Base-by-base conservation (phyloP, 2,797 vertebrate species). In the Muscicapa comitata region DNA sequence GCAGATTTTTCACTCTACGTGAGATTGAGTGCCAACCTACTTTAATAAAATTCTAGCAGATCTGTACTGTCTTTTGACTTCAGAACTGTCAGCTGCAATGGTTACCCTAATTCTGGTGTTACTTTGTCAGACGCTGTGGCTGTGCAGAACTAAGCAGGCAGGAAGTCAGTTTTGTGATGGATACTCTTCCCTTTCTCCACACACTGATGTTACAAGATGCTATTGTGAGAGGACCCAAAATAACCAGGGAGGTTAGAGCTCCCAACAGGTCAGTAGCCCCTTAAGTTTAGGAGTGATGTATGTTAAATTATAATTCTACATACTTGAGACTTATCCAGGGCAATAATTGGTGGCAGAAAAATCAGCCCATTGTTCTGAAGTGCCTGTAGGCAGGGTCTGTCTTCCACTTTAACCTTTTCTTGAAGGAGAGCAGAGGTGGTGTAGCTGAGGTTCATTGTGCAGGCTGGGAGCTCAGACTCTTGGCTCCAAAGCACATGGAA, bases 261-360 rank as follows among this genome's bases (percentile, higher is more conserved):
- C 24, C 61, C 66, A 23, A 4, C 66, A 88, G 87, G 93, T 94
- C 87, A 90, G 91, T 71, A 90, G 62, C 82, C 47, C 68, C 80
- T 35, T 66, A 77, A 93, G 77, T 71, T 84, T 45, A 75, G 82
- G 47, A 93, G 62, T 68, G 57, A 72, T 75, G 83, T 95, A 86
- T 78, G 88, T 90, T 80, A 68, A 72, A 91, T 86, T 90, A 4
- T 75, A 92, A 82, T 93, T 86, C 83, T 78, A 50, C 94, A 90
- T 96, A 95, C 86, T 95, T 95, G 94, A 90, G 65, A 66, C 73
- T 95, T 93, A 59, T 95, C 95, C 93, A 94, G 93, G 63, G 90
- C 93, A 76, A 82, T 88, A 92, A 95, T 74, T 85, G 94, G 89
- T 92, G 77, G 86, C 33, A 61, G 94, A 95, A 97, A 88, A 96